Base-by-base conservation (phyloP, 2,797 vertebrate species). In the Sciurus vulgaris region DNA sequence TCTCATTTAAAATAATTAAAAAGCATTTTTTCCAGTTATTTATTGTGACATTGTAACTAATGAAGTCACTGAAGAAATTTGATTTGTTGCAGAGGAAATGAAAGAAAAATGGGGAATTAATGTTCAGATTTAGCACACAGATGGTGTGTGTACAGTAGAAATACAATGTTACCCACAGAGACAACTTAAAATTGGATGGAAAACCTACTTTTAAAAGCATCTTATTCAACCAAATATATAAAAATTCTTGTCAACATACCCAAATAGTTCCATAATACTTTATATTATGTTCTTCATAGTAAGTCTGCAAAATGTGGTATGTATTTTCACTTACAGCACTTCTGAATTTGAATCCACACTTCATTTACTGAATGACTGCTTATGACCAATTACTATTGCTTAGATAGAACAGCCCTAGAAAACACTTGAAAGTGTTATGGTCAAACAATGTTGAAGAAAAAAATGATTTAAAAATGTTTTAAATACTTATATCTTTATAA, bases 31-130 rank as follows among this genome's bases (percentile, higher is more conserved):
- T 59, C 51, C 8, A 72, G 22, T 61, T 79, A 89, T 81, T 89
- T 59, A 59, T 59, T 74, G 56, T 59, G 56, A 59, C 56, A 56
- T 86, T 92, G 54, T 86, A 70, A 26, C 54, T 72, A 28, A 92
- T 51, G 22, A 94, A 95, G 44, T 51, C 85, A 82, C 14, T 33
- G 49, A 89, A 90, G 56, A 93, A 93, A 94, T 91, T 78, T 67
- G 20, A 2, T 83, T 86, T 87, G 59, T 87, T 84, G 63, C 12
- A 91, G 65, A 87, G 26, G 41, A 97, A 94, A 87, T 91, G 38
- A 83, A 93, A 90, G 54, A 86, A 41, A 84, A 96, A 87, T 56
- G n/a, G 87, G n/a, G 47, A 73, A n/a, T 84, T 73, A 79, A 91
- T 79, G 72, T 93, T 56, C 67, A 93, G 49, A 79, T 93, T 81